Evolutionary conservation across 92 coral and sea anemone species (phyloP), one percentile per base, ranked within the genome.

Genomic region (Bergia puertoricense): DNA sequence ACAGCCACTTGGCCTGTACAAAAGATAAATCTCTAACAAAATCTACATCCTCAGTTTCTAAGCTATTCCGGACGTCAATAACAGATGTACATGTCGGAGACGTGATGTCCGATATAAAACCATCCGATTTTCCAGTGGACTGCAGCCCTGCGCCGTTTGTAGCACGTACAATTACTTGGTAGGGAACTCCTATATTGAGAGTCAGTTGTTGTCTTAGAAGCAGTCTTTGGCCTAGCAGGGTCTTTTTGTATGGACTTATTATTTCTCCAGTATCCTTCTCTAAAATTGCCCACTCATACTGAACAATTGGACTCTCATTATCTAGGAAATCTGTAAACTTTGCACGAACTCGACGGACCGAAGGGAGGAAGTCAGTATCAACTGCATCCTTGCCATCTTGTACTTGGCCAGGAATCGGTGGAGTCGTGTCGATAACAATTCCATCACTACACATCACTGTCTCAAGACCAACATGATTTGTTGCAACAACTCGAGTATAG

Each of bases 401-500:
- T 23, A 94, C 82, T 51, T 83, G 68, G 8, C 96, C 96, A 38
- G 97, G 88, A 40, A 90, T 15, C 2, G 99, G 99, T 6, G 96
- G 98, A 2, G 98, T 95, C 11, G 93, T 96, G 83, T 96, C 99
- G 51, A 96, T 88, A 54, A 86, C 76, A 62, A 96, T 80, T 37
- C 99, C 99, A 89, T 96, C 88, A 74, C 99, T 95, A 43, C 99
- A 96, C 95, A 96, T 94, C 0, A 96, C 92, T 41, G 97, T 92
- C 62, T 92, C 88, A 48, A 96, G 82, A 22, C 98, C 99, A 85
- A 95, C n/a, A 22, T 82, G 88, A 79, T 96, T 94, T 81, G 92
- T 91, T 40, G 92, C 91, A 74, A 89, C 89, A 23, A 96, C 92
- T 46, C 99, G 94, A 43, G 96, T 90, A 86, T 91, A 95, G 80